Conservation (phyloP, 2,797 vertebrate genomes). For the Dendrocincla tyrannina region DNA sequence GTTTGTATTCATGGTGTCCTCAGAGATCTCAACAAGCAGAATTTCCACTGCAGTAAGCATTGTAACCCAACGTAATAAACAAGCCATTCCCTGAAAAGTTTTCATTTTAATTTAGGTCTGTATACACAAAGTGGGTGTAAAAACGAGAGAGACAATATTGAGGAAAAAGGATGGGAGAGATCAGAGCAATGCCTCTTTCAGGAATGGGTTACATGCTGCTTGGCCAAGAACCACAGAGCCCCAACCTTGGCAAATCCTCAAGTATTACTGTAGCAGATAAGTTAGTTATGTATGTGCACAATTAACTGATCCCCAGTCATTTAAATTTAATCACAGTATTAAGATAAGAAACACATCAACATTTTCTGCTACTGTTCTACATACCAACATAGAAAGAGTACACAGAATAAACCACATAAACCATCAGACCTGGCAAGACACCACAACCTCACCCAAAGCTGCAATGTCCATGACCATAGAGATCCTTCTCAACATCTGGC, state of each 20-base stretch:
- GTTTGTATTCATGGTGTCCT: constrained; percentile 42
- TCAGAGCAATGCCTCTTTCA: background rate
- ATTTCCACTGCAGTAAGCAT: background rate
- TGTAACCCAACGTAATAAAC: constrained; percentile 12
- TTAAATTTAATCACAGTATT: constrained; percentile 26
- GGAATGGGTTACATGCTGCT: background rate
- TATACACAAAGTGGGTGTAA: constrained; percentile 8
- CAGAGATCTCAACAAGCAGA: constrained; percentile 17
- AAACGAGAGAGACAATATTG: background rate
- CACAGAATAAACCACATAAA: background rate
- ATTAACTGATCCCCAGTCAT: constrained; percentile 6
- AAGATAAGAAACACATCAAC: constrained; percentile 26
- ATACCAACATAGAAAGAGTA: background rate
- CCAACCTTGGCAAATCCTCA: background rate
- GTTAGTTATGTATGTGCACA: background rate
- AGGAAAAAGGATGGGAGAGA: constrained; percentile 17
- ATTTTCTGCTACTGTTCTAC: background rate
- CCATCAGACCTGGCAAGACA: background rate
- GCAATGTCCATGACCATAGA: background rate
- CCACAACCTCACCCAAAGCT: background rate
- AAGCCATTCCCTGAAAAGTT: constrained; percentile 20
- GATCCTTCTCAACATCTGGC: background rate
- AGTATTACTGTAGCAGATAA: background rate
- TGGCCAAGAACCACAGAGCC: background rate
- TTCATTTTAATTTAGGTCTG: background rate